Percentiles rank a stretch among this genome's conserved stretches.
phyloP scores from a whole-genome alignment of 2,888 invertebrate genomes.

The Barypeithes pellucidus region DNA sequence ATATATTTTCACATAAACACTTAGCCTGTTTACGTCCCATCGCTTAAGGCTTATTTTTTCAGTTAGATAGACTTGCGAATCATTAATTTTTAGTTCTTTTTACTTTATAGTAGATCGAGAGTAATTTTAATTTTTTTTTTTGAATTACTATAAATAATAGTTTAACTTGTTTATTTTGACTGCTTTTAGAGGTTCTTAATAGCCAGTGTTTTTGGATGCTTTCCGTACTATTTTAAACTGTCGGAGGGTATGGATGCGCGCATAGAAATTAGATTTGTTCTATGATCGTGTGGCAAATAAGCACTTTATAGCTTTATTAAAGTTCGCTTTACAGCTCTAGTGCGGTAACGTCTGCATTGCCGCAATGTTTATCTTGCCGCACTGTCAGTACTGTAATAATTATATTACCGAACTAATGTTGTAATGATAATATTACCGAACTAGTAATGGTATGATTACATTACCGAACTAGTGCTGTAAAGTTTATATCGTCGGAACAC shows the following conservation, averaged over 20 bases:
- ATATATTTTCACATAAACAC: slow-evolving; percentile 61
- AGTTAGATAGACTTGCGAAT: slow-evolving; percentile 12
- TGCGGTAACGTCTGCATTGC: no score
- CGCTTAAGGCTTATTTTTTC: slow-evolving; percentile 33
- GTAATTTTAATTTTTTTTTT: slow-evolving; percentile 42
- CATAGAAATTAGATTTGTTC: background rate
- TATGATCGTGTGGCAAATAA: background rate
- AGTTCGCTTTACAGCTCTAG: no score
- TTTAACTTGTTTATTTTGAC: slow-evolving; percentile 52
- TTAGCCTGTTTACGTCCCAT: slow-evolving; percentile 38
- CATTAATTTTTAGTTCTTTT: slow-evolving; percentile 30
- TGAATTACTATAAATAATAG: slow-evolving; percentile 24
- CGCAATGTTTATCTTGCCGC: no score
- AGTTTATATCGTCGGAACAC: no score
- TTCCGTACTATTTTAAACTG: background rate
- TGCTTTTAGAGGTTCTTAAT: slow-evolving; percentile 49
- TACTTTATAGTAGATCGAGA: slow-evolving; percentile 27
- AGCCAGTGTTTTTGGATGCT: slow-evolving; percentile 37
- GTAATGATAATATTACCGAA: no score
- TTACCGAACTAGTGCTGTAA: no score
- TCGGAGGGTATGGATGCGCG: background rate
- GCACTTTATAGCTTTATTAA: no score
- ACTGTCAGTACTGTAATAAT: no score
- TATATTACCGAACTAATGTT: no score
- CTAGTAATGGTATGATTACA: no score